Evolutionary conservation across 2,113 vertebrate genomes (phyloP).

Genomic region (Brachypteracias leptosomus): DNA sequence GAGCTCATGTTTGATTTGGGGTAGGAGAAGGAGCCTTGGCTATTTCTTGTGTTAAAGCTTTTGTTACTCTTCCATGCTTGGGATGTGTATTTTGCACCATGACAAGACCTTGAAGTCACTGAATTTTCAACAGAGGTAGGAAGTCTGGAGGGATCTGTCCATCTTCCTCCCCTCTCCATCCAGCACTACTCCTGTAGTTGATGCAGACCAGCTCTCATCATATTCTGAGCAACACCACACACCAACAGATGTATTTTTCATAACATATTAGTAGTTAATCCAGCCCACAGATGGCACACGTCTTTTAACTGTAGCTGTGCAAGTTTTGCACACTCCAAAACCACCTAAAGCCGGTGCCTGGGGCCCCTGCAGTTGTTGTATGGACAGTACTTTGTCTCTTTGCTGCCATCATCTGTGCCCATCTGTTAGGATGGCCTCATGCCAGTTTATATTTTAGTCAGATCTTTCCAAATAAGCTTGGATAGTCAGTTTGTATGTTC

Average conservation of each 20-base stretch:
- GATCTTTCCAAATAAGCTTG: neutral
- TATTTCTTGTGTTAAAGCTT: neutral
- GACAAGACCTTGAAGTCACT: neutral
- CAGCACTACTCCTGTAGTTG: neutral
- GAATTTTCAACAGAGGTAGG: neutral
- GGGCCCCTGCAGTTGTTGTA: constrained; percentile 25
- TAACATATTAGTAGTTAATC: constrained; percentile 17
- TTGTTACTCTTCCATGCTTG: neutral
- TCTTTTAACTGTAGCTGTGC: neutral
- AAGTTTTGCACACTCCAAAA: neutral
- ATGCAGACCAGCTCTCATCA: neutral
- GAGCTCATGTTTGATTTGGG: neutral
- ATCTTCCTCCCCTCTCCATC: neutral
- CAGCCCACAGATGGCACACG: constrained; percentile 35
- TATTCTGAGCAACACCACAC: neutral
- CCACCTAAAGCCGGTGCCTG: neutral
- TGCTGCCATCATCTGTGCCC: constrained; percentile 35
- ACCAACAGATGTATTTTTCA: constrained; percentile 3
- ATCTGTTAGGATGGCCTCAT: constrained; percentile 42
- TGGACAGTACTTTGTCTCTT: constrained; percentile 9
- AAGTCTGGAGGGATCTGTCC: neutral
- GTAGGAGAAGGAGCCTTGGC: neutral
- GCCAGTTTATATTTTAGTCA: constrained; percentile 37
- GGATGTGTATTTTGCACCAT: neutral
- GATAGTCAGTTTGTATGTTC: neutral